Evolutionary conservation across 2,888 invertebrate species (phyloP), one percentile per base, ranked within the genome.

Genomic region (Acrobasis repandana): DNA sequence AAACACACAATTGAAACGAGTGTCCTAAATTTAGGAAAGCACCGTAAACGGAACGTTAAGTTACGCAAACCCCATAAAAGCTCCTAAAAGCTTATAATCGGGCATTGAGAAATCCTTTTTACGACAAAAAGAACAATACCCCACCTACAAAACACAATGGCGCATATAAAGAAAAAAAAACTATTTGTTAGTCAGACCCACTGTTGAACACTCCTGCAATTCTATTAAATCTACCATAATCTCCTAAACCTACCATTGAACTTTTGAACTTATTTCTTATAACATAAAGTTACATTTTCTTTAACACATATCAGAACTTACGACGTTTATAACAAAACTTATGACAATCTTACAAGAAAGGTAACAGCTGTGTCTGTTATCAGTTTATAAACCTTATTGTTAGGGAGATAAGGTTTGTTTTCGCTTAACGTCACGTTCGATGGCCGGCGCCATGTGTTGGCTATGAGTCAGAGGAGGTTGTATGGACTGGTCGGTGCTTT

Each of bases 391-490:
- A 67, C 68, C 66, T 66, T 73, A 64, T 68, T 63, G 57, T 66
- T 58, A 33, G 18, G 0, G 2, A 0, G 54, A 64, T 68, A 68
- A 60, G 61, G 65, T 56, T 11, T 65, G 64, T 66, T 68, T 71
- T 67, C 50, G 60, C 62, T 64, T 63, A 64, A 57, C 58, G 54
- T 46, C 60, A 50, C 58, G 64, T 66, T 64, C 62, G 61, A 66
- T 64, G 69, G 60, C 65, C 63, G 65, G 61, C 61, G 67, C 69
- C 73, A 72, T 71, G 58, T 74, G 73, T 62, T 63, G 50, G 38
- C 52, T 66, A 71, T 74, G 74, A 72, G 66, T 71, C 72, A 70
- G 70, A 65, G 61, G 70, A 65, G 61, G 63, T 64, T 66, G 63
- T 58, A 62, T 63, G 66, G 54, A 60, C 66, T 65, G 65, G 65